These are phyloP conservation scores for Trinorchestia longiramus DNA, from an alignment of 1,140 invertebrate species.

Conservation along the genomic window DNA sequence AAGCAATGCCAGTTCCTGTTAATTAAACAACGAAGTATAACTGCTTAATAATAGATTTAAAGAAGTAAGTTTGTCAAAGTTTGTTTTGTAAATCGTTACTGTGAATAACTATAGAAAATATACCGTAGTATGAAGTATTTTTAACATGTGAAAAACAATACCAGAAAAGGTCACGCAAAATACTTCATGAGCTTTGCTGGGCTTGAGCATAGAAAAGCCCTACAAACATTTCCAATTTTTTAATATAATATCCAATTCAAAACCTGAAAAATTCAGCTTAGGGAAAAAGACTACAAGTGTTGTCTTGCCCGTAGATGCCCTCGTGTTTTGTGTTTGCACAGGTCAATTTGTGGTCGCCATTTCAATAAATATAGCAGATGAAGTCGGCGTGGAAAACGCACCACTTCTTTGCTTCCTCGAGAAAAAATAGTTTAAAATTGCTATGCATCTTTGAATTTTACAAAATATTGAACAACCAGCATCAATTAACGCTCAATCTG, in stretches of 20 bases:
- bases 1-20: too few relatives aligned
- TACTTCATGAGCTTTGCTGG: not conserved
- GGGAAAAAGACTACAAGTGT: not conserved
- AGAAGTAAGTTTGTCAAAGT: too few relatives aligned
- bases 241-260: too few relatives aligned
- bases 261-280: not conserved
- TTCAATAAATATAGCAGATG: not conserved
- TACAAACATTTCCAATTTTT: not conserved
- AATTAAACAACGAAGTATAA: too few relatives aligned
- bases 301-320: not conserved
- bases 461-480: not conserved
- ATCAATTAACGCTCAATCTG: not conserved
- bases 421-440: not conserved
- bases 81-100: too few relatives aligned
- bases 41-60: too few relatives aligned
- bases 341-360: not conserved
- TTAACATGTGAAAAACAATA: not conserved
- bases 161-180: not conserved
- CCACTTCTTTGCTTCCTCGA: not conserved
- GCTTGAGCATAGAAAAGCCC: not conserved
- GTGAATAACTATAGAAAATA: too few relatives aligned
- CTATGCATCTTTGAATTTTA: not conserved
- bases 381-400: not conserved
- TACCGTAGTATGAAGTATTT: too few relatives aligned
- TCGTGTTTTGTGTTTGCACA: not conserved